Percentiles rank a stretch among this genome's conserved stretches.
Conservation (phyloP, 2,888 invertebrate genomes). For the Rhodophaea formosa region DNA sequence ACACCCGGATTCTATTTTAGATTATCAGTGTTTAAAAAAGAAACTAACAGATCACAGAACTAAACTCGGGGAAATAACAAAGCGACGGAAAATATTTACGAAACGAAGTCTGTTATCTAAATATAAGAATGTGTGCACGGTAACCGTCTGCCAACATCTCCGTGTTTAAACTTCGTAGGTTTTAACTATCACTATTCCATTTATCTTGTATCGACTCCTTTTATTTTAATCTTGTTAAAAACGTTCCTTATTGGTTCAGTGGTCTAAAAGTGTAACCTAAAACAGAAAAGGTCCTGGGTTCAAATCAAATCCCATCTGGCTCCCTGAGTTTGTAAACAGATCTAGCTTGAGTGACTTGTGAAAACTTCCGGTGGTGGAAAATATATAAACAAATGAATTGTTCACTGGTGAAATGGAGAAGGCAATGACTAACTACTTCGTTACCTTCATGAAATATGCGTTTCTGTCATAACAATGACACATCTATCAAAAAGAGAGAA, state of each 20-base stretch:
- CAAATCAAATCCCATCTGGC: background rate
- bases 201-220: background rate
- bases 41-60: background rate
- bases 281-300: background rate
- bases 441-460: no score
- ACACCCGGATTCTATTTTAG: no score
- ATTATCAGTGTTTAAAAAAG: slow-evolving; percentile 22
- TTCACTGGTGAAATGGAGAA: no score
- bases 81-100: slow-evolving; percentile 32
- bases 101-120: slow-evolving; percentile 28
- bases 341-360: no score
- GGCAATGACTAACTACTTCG: no score
- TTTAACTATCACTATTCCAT: slow-evolving; percentile 12
- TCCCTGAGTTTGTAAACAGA: no score
- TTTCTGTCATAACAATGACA: no score
- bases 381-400: no score
- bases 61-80: slow-evolving; percentile 22
- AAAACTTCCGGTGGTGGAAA: no score
- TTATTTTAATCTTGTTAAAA: background rate
- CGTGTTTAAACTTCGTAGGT: slow-evolving; percentile 26
- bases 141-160: slow-evolving; percentile 20
- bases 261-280: no score
- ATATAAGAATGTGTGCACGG: slow-evolving; percentile 29
- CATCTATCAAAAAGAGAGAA: no score
- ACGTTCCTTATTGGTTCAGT: no score